Conservation (phyloP, 1,140 invertebrate species). For the Dolichoris vasculosae region DNA sequence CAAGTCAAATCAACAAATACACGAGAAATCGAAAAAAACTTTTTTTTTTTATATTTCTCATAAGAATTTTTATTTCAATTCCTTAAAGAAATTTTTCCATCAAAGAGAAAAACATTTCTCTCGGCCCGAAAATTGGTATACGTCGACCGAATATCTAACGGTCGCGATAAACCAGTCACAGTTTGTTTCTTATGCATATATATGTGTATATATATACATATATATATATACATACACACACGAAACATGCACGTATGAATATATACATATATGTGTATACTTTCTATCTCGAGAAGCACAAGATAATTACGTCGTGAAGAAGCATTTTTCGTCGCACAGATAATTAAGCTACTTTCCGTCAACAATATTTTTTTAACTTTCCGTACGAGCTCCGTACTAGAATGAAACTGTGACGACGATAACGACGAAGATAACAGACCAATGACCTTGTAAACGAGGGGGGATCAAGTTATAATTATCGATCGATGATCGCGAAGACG, state of each 20-base stretch:
- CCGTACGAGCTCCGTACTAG: conserved; percentile 7
- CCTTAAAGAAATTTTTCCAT: conserved; percentile 52
- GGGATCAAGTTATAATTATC: conserved; percentile 34
- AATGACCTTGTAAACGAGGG: conserved; percentile 43
- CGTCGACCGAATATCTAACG: conserved; percentile 35
- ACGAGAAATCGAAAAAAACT: conserved; percentile 34
- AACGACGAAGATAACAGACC: conserved; percentile 47
- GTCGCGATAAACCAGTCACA: conserved; percentile 46
- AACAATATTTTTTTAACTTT: conserved; percentile 43
- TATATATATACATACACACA: background rate
- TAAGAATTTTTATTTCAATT: conserved; percentile 47
- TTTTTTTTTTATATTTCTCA: conserved; percentile 42
- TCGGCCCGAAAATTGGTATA: conserved; percentile 32
- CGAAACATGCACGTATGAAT: background rate
- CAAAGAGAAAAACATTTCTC: conserved; percentile 37
- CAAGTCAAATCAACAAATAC: conserved; percentile 54
- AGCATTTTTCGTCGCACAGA: conserved; percentile 48
- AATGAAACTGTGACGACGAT: conserved; percentile 36
- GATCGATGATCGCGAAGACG: conserved; percentile 46
- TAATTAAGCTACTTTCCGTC: conserved; percentile 52
- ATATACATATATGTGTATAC: conserved; percentile 44
- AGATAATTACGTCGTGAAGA: conserved; percentile 51
- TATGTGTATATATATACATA: background rate
- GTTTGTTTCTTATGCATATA: conserved; percentile 32
- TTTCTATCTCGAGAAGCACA: conserved; percentile 53